Conservation (phyloP, 2,797 vertebrate genomes). For the Platalea minor region DNA sequence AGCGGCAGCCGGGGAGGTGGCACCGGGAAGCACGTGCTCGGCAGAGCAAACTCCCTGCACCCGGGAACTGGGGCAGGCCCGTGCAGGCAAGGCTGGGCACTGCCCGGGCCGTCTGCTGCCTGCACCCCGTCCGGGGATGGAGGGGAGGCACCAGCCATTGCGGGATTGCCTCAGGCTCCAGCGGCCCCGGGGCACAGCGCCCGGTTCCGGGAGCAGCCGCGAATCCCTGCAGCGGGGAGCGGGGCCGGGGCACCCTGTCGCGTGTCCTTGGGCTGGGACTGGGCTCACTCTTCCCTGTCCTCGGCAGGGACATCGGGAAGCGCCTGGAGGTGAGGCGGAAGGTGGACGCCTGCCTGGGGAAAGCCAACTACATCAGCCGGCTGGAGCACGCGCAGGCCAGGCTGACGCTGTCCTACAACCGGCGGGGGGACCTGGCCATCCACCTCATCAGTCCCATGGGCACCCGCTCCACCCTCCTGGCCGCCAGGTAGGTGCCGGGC, state of each 20-base stretch:
- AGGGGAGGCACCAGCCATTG: fast-evolving
- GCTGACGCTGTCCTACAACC: constrained; percentile 94
- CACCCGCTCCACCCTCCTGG: constrained; percentile 92
- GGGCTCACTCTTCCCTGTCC: not conserved
- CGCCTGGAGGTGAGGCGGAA: constrained; percentile 84
- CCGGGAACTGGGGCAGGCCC: not conserved
- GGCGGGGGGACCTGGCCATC: constrained; percentile 94
- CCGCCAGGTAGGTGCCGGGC: constrained; percentile 82
- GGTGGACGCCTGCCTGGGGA: constrained; percentile 85
- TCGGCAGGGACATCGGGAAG: constrained; percentile 89
- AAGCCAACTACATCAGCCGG: constrained; percentile 82
- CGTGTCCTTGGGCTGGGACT: fast-evolving
- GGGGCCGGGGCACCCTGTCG: fast-evolving
- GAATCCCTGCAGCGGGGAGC: no score
- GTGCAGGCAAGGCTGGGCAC: not conserved
- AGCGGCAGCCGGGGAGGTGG: not conserved
- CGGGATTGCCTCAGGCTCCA: fast-evolving
- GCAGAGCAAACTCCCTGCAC: fast-evolving
- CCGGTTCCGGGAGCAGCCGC: fast-evolving
- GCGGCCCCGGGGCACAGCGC: not conserved
- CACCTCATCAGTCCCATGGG: constrained; percentile 91
- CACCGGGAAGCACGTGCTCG: fast-evolving
- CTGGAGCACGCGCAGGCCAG: constrained; percentile 92
- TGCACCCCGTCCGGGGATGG: fast-evolving
- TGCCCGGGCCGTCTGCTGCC: not conserved